Evolutionary conservation across 2,888 invertebrate species (phyloP).

Genomic region (Pandemis corylana): DNA sequence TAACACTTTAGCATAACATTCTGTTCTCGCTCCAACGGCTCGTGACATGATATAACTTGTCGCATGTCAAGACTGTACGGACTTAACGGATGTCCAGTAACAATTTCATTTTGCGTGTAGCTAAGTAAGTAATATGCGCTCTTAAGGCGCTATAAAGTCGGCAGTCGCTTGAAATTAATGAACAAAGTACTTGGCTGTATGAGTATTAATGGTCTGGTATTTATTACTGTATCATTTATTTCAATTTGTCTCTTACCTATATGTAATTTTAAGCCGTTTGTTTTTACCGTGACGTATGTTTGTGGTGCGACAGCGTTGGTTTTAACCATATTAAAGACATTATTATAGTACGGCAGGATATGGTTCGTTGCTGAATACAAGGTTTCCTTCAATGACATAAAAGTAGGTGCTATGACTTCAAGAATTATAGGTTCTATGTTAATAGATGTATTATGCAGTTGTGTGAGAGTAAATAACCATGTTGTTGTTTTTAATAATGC

Average conservation of each 20-base stretch:
- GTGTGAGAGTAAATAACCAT: too few species aligned
- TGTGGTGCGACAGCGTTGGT: background rate
- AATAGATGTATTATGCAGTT: too few species aligned
- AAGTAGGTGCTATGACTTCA: too few species aligned
- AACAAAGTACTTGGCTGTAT: background rate
- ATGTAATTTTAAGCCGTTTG: background rate
- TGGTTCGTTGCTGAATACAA: background rate
- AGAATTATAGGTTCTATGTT: too few species aligned
- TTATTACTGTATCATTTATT: background rate
- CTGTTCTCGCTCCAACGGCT: slow-evolving; percentile 23
- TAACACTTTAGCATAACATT: slow-evolving; percentile 29
- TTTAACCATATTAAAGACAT: background rate
- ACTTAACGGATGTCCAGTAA: slow-evolving; percentile 33
- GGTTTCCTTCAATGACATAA: too few species aligned
- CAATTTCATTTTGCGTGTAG: background rate
- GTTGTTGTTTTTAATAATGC: too few species aligned
- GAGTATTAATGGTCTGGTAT: background rate
- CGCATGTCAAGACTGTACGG: slow-evolving; percentile 34
- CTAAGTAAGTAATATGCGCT: background rate
- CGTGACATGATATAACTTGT: slow-evolving; percentile 36
- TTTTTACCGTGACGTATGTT: background rate
- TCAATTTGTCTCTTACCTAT: background rate
- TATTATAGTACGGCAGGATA: background rate
- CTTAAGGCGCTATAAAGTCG: background rate
- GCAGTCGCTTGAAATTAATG: background rate